These are phyloP conservation scores for Chinchilla lanigera DNA, from an alignment of 2,113 vertebrate genomes.

Conservation along the genomic window DNA sequence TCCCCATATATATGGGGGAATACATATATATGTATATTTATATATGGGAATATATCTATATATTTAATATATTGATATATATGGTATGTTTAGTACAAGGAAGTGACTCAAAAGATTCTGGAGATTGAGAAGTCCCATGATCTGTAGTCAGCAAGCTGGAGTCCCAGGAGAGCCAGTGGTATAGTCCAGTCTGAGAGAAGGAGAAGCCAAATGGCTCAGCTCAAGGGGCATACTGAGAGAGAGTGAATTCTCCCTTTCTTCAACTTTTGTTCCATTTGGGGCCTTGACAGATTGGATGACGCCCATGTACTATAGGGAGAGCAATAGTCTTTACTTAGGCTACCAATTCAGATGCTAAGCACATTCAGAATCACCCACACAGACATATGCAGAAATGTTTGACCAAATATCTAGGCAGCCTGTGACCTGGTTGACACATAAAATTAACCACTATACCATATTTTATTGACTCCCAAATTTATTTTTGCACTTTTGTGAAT, in stretches of 20 bases:
- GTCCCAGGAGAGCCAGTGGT: background rate
- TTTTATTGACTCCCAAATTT: constrained; percentile 6
- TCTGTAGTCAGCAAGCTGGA: background rate
- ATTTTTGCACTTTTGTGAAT: background rate
- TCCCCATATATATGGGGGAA: background rate
- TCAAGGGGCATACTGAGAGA: background rate
- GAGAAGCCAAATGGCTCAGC: background rate
- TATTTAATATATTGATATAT: too few relatives aligned
- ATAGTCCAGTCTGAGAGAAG: background rate
- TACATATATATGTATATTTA: background rate
- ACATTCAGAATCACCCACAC: background rate
- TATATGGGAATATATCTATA: background rate
- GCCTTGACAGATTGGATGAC: background rate
- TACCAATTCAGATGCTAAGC: background rate
- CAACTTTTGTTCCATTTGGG: background rate
- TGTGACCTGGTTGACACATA: background rate
- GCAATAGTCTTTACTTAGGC: background rate
- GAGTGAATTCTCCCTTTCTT: background rate
- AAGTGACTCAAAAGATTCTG: background rate
- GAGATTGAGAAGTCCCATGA: background rate
- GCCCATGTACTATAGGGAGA: background rate
- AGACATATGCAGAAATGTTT: background rate
- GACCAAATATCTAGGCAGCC: background rate
- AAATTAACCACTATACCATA: background rate
- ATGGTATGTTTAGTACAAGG: too few relatives aligned